phyloP scores from a whole-genome alignment of 2,113 vertebrate genomes.

The Heloderma charlesbogerti region DNA sequence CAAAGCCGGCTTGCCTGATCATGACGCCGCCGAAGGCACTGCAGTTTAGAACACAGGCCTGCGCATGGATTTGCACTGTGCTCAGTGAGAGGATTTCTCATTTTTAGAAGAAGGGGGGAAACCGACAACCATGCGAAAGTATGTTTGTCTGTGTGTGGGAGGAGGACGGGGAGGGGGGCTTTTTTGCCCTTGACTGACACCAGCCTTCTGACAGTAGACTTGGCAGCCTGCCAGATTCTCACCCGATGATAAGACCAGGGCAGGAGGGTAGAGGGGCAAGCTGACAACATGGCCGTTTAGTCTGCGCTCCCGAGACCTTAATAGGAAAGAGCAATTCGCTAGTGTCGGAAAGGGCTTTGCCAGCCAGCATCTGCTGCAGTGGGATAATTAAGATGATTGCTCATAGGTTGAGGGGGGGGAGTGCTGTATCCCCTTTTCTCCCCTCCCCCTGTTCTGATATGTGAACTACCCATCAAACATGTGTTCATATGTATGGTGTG shows the following conservation, averaged over 20 bases:
- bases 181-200: conserved; percentile 35
- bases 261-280: background rate
- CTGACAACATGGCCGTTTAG: conserved; percentile 42
- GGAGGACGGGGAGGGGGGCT: background rate
- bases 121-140: too few relatives aligned
- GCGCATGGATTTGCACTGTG: background rate
- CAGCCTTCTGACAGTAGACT: conserved; percentile 2
- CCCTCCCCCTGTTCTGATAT: background rate
- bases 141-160: background rate
- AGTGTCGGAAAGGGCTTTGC: background rate
- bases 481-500: background rate
- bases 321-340: background rate
- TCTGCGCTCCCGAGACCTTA: background rate
- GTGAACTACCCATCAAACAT: background rate
- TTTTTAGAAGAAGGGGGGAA: too few relatives aligned
- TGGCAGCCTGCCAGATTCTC: conserved; percentile 35
- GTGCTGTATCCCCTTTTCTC: fast-evolving
- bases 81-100: too few relatives aligned
- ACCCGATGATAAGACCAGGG: background rate
- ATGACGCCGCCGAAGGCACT: background rate
- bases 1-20: conserved; percentile 2
- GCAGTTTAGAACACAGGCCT: background rate
- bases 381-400: background rate
- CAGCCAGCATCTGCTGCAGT: background rate
- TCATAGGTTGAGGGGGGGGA: background rate